A percentile compares a stretch with the other conserved stretches of the same genome.
These are phyloP conservation scores for Chionomys nivalis DNA, from an alignment of 2,113 vertebrate genomes.

Conservation along the genomic window DNA sequence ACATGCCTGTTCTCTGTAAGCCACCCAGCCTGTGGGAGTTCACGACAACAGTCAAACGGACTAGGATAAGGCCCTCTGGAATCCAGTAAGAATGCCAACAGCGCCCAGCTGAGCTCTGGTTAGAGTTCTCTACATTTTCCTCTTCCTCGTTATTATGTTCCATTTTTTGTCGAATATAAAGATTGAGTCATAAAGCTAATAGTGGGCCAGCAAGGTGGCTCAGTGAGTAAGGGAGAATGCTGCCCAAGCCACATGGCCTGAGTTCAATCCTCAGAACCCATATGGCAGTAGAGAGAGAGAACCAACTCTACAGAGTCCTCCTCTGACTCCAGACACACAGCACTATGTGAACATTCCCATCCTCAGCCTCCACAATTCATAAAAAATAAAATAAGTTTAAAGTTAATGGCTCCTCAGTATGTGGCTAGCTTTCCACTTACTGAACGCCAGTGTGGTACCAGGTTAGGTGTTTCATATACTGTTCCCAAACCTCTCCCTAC, in stretches of 20 bases:
- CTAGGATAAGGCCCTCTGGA: not conserved
- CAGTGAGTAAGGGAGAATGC: too few species aligned
- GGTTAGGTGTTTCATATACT: slow-evolving; percentile 33
- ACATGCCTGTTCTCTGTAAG: not conserved
- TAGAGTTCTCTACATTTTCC: not conserved
- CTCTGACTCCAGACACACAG: not conserved
- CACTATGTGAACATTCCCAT: not conserved
- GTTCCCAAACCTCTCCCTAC: not conserved
- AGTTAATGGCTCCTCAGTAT: not conserved
- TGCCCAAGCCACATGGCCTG: not conserved
- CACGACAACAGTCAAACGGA: not conserved
- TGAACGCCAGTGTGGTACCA: not conserved
- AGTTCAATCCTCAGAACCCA: not conserved
- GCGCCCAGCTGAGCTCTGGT: not conserved
- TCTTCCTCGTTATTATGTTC: not conserved
- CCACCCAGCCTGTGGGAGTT: too few species aligned
- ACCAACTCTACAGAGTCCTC: not conserved
- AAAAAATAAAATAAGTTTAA: not conserved
- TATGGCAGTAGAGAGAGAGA: not conserved
- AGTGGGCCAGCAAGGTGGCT: not conserved
- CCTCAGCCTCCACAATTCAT: not conserved
- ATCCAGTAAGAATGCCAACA: not conserved
- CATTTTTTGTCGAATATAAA: not conserved
- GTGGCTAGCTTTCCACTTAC: not conserved
- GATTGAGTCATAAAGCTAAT: not conserved